phyloP scores from a whole-genome alignment of 92 coral and sea anemone species.

The Parazoanthus darwini region DNA sequence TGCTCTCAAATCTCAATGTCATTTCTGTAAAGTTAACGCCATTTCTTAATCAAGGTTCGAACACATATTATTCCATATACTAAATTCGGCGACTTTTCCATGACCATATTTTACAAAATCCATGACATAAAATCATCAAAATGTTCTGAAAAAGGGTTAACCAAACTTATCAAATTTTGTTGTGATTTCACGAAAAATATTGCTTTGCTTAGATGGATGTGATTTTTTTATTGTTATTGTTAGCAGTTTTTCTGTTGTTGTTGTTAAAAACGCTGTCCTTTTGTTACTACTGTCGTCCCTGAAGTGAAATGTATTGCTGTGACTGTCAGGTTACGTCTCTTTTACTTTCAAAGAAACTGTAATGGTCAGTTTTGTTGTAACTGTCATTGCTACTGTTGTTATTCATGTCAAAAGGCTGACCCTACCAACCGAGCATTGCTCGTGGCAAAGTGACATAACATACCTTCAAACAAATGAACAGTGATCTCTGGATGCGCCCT shows the following conservation, averaged over 20 bases:
- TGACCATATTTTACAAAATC: background rate
- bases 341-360: background rate
- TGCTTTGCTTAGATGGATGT: no score
- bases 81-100: no score
- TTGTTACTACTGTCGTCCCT: background rate
- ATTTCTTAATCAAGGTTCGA: background rate
- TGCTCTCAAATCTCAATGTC: constrained; percentile 90
- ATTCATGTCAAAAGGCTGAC: background rate
- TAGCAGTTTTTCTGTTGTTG: background rate
- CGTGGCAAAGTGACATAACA: background rate
- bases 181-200: no score
- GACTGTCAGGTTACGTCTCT: background rate
- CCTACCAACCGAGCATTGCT: background rate
- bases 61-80: no score
- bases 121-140: no score
- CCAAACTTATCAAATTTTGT: no score
- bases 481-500: constrained; percentile 96
- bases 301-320: background rate
- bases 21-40: constrained; percentile 62
- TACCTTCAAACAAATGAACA: constrained; percentile 94
- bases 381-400: background rate
- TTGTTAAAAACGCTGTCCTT: background rate
- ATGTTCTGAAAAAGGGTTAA: no score
- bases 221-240: background rate
- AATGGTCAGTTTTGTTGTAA: no score